Base-by-base conservation (phyloP, 2,888 invertebrate species). In the Oithona nana region DNA sequence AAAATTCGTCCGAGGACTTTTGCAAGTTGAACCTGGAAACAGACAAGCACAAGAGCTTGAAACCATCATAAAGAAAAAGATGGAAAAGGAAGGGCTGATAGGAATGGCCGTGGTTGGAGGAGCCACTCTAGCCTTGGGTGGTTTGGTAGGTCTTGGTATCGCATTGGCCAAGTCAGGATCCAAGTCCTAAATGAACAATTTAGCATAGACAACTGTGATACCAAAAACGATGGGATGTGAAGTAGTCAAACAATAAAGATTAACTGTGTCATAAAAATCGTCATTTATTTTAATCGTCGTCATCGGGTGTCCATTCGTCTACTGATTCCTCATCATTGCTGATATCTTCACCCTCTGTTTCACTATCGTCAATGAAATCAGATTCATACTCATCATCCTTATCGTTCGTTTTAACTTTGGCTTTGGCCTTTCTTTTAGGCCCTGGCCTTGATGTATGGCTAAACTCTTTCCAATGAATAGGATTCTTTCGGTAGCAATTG, bases 81-180 rank as follows among this genome's bases (percentile, higher is more conserved):
- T 90, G 85, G 87, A 88, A 71, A 88, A 86, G 75, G 93, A 93
- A 71, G 88, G 89, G n/a, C 75, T 88, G 61, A 79, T 86, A 66
- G 92, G 92, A 52, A 86, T 89, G 74, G 90, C 90, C 28, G 81
- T 90, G 64, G 87, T 87, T 59, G 86, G 89, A 66, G 88, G 88
- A 67, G 86, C 86, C 20, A 84, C 86, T 64, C 75, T 93, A 54
- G 88, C 86, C 8, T 73, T 87, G 59, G 88, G 88, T 60, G 84
- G 86, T 63, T 77, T 88, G 59, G 80, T 92, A 26, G 88, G 88
- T 54, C 78, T 90, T 26, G 89, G 87, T 64, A 79, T 92, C 67
- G 86, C 88, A 61, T 76, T 89, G 68, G 66, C 73, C 28, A 73
- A 71, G 26, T 29, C 16, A n/a, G 39, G 39, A 11, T 39, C 39